Evolutionary conservation across 2,113 vertebrate genomes (phyloP), one percentile per base, ranked within the genome.

Genomic region (Ancistrus triradiatus): DNA sequence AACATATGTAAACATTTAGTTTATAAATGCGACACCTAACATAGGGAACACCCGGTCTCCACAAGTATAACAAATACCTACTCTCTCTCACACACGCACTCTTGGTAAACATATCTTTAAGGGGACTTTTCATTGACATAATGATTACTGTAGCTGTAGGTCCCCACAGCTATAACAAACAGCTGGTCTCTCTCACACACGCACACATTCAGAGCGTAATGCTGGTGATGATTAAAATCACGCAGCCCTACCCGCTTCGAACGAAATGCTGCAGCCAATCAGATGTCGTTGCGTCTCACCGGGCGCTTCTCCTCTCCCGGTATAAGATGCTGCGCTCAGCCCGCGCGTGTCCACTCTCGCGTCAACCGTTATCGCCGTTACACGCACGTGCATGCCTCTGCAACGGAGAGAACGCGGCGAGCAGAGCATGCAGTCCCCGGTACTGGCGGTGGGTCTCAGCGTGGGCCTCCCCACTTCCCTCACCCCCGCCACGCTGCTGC

Each of bases 391-490:
- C 11, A 42, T n/a, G n/a, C n/a, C n/a, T n/a, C n/a, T n/a, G n/a
- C n/a, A n/a, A n/a, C n/a, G 14, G 13, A 42, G 3, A 11, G 38
- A 14, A 14, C 6, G 13, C 6, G 38, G 38, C 14, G n/a, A 31
- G 14, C 13, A 5, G 38, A 49, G 31, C 17, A 79, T 79, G 77
- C 77, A 78, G 50, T 69, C 71, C 10, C 51, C 66, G 5, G 44
- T 69, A 19, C 19, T 59, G 8, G 56, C 57, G 7, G 13, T 51
- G 43, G 64, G 48, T 6, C 51, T 57, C 40, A 58, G 63, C 28
- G 35, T 60, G 14, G 67, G 69, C 22, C 52, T 64, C 14, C 72
- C 68, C 15, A 75, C 74, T 5, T 49, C 68, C 4, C 49, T 69
- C 8, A 67, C 69, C 2, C 50, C 61, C 3, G 52, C 44, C 58